Conservation (phyloP, 2,888 invertebrate genomes). For the Eristalis pertinax region DNA sequence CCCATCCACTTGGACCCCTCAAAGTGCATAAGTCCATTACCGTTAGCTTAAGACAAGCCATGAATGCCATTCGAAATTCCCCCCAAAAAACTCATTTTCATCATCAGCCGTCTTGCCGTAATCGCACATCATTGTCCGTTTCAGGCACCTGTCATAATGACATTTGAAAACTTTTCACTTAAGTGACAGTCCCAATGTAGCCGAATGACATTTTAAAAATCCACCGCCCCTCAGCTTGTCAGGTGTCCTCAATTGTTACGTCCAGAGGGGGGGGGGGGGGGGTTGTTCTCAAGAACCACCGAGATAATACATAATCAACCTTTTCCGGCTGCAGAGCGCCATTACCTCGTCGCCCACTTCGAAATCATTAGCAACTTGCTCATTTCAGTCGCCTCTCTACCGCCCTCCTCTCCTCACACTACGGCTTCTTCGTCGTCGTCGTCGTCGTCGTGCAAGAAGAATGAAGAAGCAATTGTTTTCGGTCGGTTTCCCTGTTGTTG, state of each 20-base stretch:
- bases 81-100: not conserved
- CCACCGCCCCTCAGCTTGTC: not conserved
- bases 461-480: not conserved
- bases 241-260: not conserved
- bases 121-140: not conserved
- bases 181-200: not conserved
- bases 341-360: conserved; percentile 25
- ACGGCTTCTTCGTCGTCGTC: not conserved
- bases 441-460: not conserved
- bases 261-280: not conserved
- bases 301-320: conserved; percentile 34
- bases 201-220: conserved; percentile 20
- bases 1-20: too few relatives aligned
- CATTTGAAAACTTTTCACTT: not conserved
- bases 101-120: not conserved
- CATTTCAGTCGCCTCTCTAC: conserved; percentile 20
- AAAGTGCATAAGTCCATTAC: not conserved
- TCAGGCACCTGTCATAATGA: not conserved
- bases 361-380: conserved; percentile 37
- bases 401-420: not conserved
- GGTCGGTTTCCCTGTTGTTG: not conserved
- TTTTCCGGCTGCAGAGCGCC: conserved; percentile 18
- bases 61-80: not conserved
- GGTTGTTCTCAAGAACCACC: not conserved
- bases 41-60: not conserved